Base-by-base conservation (phyloP, 1,140 invertebrate genomes). In the Drosophila leontia region DNA sequence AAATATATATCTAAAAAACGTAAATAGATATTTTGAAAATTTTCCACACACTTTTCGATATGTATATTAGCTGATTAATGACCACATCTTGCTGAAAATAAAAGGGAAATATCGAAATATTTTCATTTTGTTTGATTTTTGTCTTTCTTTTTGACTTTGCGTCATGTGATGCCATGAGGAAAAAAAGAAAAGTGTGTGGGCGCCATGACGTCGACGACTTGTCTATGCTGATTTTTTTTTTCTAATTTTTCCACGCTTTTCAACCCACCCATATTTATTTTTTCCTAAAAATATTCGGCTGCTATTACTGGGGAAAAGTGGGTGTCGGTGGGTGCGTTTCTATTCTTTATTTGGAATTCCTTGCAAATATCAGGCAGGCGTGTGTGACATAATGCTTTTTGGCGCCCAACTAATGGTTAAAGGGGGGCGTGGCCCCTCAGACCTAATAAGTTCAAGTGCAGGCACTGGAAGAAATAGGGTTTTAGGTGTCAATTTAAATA, bases 141-240 rank as follows among this genome's bases (percentile, higher is more conserved):
- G 48, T 55, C 37, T n/a, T 45, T 26, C 26, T 29, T 58, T 75
- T 63, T 80, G 17, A 59, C 78, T 67, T 75, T 80, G 80, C 84
- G 80, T 87, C 84, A 87, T 87, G 84, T 87, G 84, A 87, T 75
- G 68, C 60, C 51, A 35, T 64, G 17, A 64, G 29, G 0, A 15
- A 15, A 26, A 41, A 47, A 29, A 7, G 11, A 26, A 51, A 12
- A 17, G 6, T 71, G 65, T 55, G 84, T 87, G 78, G 84, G 84
- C 85, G 85, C 59, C 84, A 68, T 90, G 84, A 88, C 85, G 84
- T 87, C 74, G 84, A 75, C 71, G 64, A 56, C 26, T 74, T 63
- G 34, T 74, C 35, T 41, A 55, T 32, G 19, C 32, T 26, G 42
- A 35, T 51, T 44, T 51, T 41, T 58, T 53, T 44, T 29, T 13